Percentiles rank a stretch among this genome's conserved stretches.
Conservation (phyloP, 2,113 vertebrate species). For the Pachyramphus minor region DNA sequence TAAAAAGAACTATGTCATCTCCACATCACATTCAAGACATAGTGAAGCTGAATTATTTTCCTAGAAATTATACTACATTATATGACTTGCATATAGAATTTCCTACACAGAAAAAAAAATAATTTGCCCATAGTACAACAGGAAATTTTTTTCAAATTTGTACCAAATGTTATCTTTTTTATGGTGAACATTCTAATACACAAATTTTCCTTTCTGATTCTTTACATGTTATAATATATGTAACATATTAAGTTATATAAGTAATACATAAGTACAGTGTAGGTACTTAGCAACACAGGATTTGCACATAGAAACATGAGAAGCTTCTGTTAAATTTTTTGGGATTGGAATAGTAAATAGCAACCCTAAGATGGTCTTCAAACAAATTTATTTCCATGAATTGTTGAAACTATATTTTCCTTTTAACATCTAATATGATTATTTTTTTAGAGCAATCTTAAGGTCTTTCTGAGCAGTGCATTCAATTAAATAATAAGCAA, state of each 20-base stretch:
- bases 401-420: background rate
- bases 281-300: background rate
- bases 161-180: background rate
- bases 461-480: background rate
- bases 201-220: background rate
- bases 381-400: background rate
- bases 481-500: background rate
- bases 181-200: background rate
- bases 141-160: background rate
- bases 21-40: background rate
- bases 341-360: background rate
- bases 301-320: background rate
- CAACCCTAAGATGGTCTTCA: background rate
- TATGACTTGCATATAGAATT: background rate
- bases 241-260: too few species aligned
- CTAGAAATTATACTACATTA: background rate
- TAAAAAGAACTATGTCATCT: background rate
- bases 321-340: background rate
- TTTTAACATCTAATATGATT: slow-evolving; percentile 3
- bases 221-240: background rate
- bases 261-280: background rate
- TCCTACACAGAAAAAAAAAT: background rate
- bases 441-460: background rate
- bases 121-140: background rate
- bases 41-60: background rate